phyloP scores from a whole-genome alignment of 2,888 invertebrate genomes.

The Cataglyphis altisquamis region DNA sequence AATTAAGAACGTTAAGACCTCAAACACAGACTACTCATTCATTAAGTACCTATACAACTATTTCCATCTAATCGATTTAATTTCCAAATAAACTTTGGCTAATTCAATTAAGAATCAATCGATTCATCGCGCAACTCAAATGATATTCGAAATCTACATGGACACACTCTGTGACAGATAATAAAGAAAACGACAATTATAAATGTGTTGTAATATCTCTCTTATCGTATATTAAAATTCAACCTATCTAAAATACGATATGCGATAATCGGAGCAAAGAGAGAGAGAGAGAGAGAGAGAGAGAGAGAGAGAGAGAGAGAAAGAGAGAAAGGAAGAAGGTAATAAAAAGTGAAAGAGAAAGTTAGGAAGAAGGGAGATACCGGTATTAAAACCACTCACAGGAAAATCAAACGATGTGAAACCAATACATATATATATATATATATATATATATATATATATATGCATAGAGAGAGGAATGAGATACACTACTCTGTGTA shows the following conservation, averaged over 20 bases:
- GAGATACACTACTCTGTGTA: not conserved
- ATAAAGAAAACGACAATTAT: not conserved
- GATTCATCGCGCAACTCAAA: not conserved
- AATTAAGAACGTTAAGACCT: not conserved
- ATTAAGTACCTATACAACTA: slow-evolving; percentile 4
- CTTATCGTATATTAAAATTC: not conserved
- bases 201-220: not conserved
- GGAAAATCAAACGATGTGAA: not conserved
- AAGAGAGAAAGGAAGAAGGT: not conserved
- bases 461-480: not conserved
- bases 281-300: not conserved
- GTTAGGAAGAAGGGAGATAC: no score
- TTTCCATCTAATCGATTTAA: slow-evolving; percentile 7
- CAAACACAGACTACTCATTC: slow-evolving; percentile 27
- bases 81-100: slow-evolving; percentile 20
- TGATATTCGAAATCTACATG: not conserved
- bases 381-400: slow-evolving; percentile 5
- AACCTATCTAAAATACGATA: not conserved
- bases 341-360: not conserved
- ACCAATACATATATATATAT: not conserved
- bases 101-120: not conserved
- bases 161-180: not conserved
- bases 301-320: not conserved
- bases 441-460: not conserved
- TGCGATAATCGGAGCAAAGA: not conserved